phyloP scores from a whole-genome alignment of 2,113 vertebrate genomes.

The Tamias sibiricus region DNA sequence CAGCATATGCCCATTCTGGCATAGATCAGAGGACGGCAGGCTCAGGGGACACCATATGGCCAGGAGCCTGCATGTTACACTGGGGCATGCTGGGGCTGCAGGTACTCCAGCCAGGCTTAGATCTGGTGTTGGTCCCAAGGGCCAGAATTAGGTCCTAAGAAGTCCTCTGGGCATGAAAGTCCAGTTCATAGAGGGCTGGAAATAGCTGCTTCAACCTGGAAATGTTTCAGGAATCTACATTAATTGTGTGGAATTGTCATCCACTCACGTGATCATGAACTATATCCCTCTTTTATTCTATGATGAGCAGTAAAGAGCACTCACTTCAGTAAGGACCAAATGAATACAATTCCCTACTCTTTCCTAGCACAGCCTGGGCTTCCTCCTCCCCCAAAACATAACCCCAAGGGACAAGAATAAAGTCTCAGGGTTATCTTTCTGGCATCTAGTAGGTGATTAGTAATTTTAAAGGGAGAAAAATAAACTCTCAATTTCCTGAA shows the following conservation, averaged over 20 bases:
- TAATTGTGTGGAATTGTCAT: slow-evolving; percentile 18
- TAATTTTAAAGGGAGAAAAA: neutral
- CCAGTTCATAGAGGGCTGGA: neutral
- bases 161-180: neutral
- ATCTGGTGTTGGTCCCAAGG: neutral
- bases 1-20: slow-evolving; percentile 66
- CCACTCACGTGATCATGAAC: neutral
- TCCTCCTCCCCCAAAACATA: neutral
- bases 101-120: slow-evolving; percentile 10
- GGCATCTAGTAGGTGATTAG: neutral
- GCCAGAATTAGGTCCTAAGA: neutral
- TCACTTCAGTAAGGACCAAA: neutral
- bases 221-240: neutral
- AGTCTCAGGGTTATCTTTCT: neutral
- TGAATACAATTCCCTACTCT: neutral
- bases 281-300: neutral
- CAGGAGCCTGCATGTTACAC: neutral
- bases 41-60: slow-evolving; percentile 60
- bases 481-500: neutral
- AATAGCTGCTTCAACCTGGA: slow-evolving; percentile 31
- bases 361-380: neutral
- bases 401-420: neutral
- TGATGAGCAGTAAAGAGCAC: neutral
- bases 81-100: neutral
- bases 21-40: slow-evolving; percentile 6